Base-by-base conservation (phyloP, 1,140 invertebrate species). In the Caenorhabditis briggsae region DNA sequence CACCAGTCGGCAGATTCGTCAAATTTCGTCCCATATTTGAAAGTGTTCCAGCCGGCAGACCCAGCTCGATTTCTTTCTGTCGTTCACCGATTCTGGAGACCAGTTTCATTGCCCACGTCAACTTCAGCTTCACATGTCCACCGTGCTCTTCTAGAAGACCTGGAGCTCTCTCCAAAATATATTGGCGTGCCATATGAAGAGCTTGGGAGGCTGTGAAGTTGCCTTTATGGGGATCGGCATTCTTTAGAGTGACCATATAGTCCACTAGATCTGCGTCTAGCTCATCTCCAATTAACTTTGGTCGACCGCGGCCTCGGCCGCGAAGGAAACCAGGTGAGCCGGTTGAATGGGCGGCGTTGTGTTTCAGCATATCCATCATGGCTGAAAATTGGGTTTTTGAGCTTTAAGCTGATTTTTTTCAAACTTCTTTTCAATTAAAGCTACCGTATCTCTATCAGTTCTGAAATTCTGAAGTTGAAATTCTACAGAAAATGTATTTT, bases 71-170 rank as follows among this genome's bases (percentile, higher is more conserved):
- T 50, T 89, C 84, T 59, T 82, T 61, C 41, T 90, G 86, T n/a
- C 90, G 33, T 84, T 90, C 90, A 18, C 89, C 88, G 25, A 89
- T 89, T 56, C 90, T 83, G 16, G 82, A 58, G 9, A 91, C 88
- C 9, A 90, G 82, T 82, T 92, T 92, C 91, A 92, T 92, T 12
- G 91, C 91, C 91, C 91, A 92, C 0, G 91, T 92, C 55, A 90
- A 86, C 58, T 92, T 92, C 61, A 92, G 89, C 55, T 91, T 91
- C 6, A 92, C 87, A 55, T 90, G 90, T n/a, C 91, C 91, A 25
- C 91, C 91, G 43, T 92, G 86, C 58, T 92, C 91, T 59, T 90
- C 89, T 53, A 92, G 84, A 25, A 92, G 86, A 14, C 90, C 90
- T 23, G 91, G 91, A 33, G 86, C 86, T 84, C 92, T 92, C 23